Percentiles rank a stretch among this genome's conserved stretches.
Conservation (phyloP, 2,797 vertebrate species). For the Ibycter americanus region DNA sequence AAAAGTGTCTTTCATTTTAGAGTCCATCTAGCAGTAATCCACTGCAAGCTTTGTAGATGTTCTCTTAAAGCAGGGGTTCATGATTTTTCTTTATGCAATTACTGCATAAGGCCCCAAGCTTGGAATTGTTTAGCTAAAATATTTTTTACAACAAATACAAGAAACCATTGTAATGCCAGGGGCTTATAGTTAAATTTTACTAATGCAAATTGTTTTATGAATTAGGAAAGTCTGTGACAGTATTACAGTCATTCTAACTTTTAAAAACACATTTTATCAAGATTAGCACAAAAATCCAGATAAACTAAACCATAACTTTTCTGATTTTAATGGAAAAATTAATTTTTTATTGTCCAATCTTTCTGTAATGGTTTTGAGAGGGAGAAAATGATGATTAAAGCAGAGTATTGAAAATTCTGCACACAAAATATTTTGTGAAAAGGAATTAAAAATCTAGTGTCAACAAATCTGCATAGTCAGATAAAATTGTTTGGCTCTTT, state of each 20-base stretch:
- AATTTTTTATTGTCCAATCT: neutral
- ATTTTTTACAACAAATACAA: neutral
- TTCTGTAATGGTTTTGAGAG: neutral
- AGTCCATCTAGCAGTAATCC: neutral
- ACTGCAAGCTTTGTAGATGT: neutral
- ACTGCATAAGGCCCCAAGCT: neutral
- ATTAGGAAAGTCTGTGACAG: neutral
- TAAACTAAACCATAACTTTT: neutral
- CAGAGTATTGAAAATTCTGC: neutral
- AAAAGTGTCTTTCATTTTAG: neutral
- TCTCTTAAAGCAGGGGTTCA: neutral
- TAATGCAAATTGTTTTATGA: neutral
- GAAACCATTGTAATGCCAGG: neutral
- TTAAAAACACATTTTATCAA: neutral
- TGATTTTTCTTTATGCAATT: neutral
- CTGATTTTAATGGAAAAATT: neutral
- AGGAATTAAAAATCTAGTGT: neutral
- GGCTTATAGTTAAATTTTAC: neutral
- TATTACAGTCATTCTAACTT: neutral
- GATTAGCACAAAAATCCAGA: neutral
- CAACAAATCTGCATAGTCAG: neutral
- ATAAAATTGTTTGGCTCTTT: neutral
- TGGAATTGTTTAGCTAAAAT: neutral
- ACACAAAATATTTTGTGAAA: neutral
- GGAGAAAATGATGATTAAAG: neutral